These are phyloP conservation scores for Mycteria americana DNA, from an alignment of 2,797 vertebrate species.

Conservation along the genomic window DNA sequence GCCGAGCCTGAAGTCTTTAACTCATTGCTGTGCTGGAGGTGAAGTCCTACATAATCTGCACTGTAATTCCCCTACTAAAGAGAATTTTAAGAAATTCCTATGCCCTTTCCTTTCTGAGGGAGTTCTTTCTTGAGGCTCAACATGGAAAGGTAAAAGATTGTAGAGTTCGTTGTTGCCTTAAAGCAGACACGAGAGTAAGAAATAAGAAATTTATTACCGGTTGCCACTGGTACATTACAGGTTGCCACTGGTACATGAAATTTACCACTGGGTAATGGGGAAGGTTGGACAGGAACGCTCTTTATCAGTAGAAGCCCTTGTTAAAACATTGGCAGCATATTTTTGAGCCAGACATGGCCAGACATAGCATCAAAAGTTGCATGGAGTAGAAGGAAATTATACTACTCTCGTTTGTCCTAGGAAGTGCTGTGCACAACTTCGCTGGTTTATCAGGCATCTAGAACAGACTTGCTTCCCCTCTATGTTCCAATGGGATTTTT, in stretches of 20 bases:
- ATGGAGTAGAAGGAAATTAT: not conserved
- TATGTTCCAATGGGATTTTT: not conserved
- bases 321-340: not conserved
- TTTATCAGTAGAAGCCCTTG: not conserved
- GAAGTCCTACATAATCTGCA: not conserved
- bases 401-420: not conserved
- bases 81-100: not conserved
- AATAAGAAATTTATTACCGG: not conserved
- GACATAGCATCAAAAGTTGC: not conserved
- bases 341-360: not conserved
- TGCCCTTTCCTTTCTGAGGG: not conserved
- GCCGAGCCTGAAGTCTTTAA: not conserved
- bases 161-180: not conserved
- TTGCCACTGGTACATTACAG: not conserved
- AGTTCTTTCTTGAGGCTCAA: not conserved
- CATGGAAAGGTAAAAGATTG: not conserved
- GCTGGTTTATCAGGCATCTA: not conserved
- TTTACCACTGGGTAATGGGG: not conserved
- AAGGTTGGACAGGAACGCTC: not conserved
- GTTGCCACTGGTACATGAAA: not conserved
- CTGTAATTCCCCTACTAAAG: not conserved
- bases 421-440: not conserved
- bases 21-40: not conserved
- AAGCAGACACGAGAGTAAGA: not conserved
- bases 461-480: not conserved